These are phyloP conservation scores for Nomada ruficornis DNA, from an alignment of 2,888 invertebrate species.

Conservation along the genomic window DNA sequence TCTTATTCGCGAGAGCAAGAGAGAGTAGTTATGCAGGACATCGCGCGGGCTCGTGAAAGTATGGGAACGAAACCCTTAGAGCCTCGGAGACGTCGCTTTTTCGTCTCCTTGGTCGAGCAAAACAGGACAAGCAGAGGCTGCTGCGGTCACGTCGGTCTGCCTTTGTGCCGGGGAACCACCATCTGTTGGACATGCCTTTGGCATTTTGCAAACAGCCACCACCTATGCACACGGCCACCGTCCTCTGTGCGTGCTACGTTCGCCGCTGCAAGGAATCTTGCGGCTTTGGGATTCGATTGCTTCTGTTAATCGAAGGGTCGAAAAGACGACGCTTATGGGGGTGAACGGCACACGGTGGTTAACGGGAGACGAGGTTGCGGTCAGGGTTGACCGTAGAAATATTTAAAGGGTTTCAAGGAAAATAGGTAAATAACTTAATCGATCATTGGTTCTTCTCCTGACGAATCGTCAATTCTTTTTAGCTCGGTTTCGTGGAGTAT, in stretches of 20 bases:
- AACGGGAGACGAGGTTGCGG: too few relatives aligned
- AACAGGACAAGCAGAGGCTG: slow-evolving; percentile 24
- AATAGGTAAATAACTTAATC: too few relatives aligned
- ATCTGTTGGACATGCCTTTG: slow-evolving; percentile 42
- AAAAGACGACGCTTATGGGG: background rate
- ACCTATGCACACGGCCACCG: slow-evolving; percentile 13
- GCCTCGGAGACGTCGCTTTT: slow-evolving; percentile 20
- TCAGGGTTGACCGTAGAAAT: too few relatives aligned
- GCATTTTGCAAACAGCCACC: slow-evolving; percentile 48
- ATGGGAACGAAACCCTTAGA: background rate
- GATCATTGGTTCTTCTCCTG: too few relatives aligned
- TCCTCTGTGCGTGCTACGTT: slow-evolving; percentile 19
- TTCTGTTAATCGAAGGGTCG: slow-evolving; percentile 13
- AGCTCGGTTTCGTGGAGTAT: too few relatives aligned
- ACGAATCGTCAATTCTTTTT: too few relatives aligned
- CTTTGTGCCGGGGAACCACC: slow-evolving; percentile 42
- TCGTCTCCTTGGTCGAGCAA: slow-evolving; percentile 25
- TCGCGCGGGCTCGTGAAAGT: slow-evolving; percentile 20
- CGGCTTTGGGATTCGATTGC: slow-evolving; percentile 18
- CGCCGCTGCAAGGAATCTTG: slow-evolving; percentile 20
- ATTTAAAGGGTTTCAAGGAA: too few relatives aligned
- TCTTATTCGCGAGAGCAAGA: too few relatives aligned
- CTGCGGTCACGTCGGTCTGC: slow-evolving; percentile 35
- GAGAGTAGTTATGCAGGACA: background rate
- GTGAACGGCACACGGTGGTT: too few relatives aligned